Evolutionary conservation across 1,140 invertebrate species (phyloP).

Genomic region (Philaenus spumarius): DNA sequence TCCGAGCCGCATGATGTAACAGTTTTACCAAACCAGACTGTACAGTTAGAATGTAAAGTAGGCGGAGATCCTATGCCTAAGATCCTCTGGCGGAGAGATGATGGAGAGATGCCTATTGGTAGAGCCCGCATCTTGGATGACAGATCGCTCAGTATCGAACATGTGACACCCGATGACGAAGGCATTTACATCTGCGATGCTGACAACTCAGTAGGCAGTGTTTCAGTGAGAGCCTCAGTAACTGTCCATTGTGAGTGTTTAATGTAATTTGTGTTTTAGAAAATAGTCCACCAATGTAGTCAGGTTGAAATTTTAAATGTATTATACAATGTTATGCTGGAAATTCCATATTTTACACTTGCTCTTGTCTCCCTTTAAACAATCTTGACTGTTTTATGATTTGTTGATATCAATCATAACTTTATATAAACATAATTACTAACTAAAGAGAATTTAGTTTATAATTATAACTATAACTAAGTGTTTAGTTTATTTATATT

Average conservation of each 20-base stretch:
- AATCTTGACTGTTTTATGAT: no score
- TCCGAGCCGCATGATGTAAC: slow-evolving; percentile 79
- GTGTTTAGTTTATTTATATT: no score
- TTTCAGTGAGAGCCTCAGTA: slow-evolving; percentile 64
- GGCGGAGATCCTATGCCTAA: slow-evolving; percentile 85
- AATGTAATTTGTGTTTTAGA: no score
- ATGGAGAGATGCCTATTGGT: slow-evolving; percentile 71
- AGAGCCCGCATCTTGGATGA: slow-evolving; percentile 66
- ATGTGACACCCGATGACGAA: slow-evolving; percentile 67
- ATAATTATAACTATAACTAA: no score
- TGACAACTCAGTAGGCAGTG: slow-evolving; percentile 67
- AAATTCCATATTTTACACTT: no score
- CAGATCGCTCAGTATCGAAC: slow-evolving; percentile 66
- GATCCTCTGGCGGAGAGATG: slow-evolving; percentile 83
- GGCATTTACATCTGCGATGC: slow-evolving; percentile 77
- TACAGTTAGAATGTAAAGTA: slow-evolving; percentile 82
- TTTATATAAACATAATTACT: no score
- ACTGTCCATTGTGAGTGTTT: slow-evolving; percentile 67
- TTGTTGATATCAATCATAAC: no score
- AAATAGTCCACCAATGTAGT: no score
- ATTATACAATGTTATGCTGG: no score
- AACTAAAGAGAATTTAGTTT: no score
- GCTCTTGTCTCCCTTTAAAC: no score
- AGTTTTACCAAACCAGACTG: slow-evolving; percentile 68
- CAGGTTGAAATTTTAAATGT: no score